Evolutionary conservation across 1,140 invertebrate species (phyloP).

Genomic region (Hylaeus volcanicus): DNA sequence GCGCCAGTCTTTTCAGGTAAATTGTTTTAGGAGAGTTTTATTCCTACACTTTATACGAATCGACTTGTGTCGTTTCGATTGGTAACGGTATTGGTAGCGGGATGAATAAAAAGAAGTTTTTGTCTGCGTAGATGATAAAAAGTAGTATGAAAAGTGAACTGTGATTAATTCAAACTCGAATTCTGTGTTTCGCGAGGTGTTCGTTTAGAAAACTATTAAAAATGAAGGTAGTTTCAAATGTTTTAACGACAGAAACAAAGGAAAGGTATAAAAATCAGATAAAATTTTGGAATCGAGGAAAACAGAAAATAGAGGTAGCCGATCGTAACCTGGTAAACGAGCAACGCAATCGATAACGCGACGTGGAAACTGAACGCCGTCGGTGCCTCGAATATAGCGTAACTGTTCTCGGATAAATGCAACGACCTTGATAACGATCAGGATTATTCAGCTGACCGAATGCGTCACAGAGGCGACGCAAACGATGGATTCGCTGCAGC

Average conservation of each 20-base stretch:
- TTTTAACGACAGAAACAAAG: too few relatives aligned
- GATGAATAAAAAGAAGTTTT: too few relatives aligned
- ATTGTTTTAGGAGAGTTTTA: neutral
- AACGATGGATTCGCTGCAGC: conserved; percentile 20
- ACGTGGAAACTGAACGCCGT: conserved; percentile 42
- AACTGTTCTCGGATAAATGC: conserved; percentile 59
- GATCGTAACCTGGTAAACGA: neutral
- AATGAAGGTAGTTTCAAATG: too few relatives aligned
- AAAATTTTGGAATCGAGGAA: neutral
- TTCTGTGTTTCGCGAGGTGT: too few relatives aligned
- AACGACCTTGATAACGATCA: conserved; percentile 62
- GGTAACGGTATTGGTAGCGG: too few relatives aligned
- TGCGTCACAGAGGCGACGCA: neutral
- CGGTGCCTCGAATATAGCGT: conserved; percentile 42
- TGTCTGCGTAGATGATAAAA: too few relatives aligned
- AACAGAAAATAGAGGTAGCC: conserved; percentile 4
- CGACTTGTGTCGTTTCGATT: too few relatives aligned
- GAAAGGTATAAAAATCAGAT: too few relatives aligned
- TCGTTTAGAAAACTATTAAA: too few relatives aligned
- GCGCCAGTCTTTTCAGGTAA: neutral
- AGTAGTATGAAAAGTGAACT: too few relatives aligned
- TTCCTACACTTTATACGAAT: neutral
- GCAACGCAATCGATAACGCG: conserved; percentile 53
- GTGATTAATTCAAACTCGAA: too few relatives aligned
- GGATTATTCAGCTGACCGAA: conserved; percentile 58